These are phyloP conservation scores for Agrotis ipsilon DNA, from an alignment of 2,888 invertebrate species.

Conservation along the genomic window DNA sequence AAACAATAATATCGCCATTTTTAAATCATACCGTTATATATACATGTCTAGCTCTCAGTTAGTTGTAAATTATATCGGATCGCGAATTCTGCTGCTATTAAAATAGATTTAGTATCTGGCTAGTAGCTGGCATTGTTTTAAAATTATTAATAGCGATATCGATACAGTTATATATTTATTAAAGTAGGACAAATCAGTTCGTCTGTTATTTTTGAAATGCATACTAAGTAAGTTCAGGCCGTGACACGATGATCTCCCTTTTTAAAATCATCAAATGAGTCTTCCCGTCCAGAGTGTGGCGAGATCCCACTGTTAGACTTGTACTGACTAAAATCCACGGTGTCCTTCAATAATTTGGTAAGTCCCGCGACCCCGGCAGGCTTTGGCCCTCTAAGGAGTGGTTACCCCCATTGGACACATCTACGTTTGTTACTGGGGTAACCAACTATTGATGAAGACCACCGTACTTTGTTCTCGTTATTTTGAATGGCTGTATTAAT, in stretches of 20 bases:
- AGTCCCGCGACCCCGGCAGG: too few relatives aligned
- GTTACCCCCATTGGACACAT: too few relatives aligned
- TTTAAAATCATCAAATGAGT: too few relatives aligned
- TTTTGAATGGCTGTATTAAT: neutral
- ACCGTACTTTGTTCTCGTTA: neutral
- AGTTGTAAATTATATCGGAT: conserved; percentile 32
- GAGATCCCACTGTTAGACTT: too few relatives aligned
- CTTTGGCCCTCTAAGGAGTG: too few relatives aligned
- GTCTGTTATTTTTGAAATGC: neutral
- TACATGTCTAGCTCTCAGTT: neutral
- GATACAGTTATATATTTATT: conserved; percentile 14
- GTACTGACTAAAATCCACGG: too few relatives aligned
- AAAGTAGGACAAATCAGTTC: conserved; percentile 16
- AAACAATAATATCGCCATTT: neutral
- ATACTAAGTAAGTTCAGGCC: neutral
- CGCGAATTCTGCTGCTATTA: conserved; percentile 22
- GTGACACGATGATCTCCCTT: too few relatives aligned
- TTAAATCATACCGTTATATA: conserved; percentile 16
- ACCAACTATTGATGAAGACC: too few relatives aligned
- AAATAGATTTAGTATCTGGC: conserved; percentile 29
- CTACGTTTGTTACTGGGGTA: too few relatives aligned
- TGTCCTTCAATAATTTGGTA: too few relatives aligned
- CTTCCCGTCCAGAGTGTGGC: too few relatives aligned
- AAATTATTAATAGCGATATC: conserved; percentile 27
- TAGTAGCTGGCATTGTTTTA: conserved; percentile 62